A percentile compares a stretch with the other conserved stretches of the same genome.
phyloP scores from a whole-genome alignment of 2,888 invertebrate genomes.

The Mythimna lalbum region DNA sequence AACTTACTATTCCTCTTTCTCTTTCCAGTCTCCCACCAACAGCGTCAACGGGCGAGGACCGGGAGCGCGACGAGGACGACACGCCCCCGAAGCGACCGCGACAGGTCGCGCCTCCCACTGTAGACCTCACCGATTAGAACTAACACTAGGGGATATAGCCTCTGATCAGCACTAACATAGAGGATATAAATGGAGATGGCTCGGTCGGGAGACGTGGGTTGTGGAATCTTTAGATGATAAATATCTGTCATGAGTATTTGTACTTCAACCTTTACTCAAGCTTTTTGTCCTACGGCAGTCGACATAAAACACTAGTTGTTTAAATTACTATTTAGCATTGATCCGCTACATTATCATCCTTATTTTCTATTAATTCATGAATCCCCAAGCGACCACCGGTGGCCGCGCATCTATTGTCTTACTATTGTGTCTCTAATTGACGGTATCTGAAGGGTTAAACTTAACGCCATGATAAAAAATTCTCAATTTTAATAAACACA shows the following conservation, averaged over 20 bases:
- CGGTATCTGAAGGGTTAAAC: too few species aligned
- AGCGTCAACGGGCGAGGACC: constrained; percentile 78
- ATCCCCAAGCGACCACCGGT: too few species aligned
- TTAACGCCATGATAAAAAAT: too few species aligned
- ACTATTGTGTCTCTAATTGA: too few species aligned
- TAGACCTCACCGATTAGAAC: constrained; percentile 84
- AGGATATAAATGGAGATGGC: constrained; percentile 9
- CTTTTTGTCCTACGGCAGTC: too few species aligned
- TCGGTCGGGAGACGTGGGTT: constrained; percentile 21
- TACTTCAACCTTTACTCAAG: too few species aligned
- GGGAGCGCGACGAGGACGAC: constrained; percentile 82
- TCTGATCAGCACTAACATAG: constrained; percentile 62
- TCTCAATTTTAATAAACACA: too few species aligned
- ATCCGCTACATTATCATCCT: too few species aligned
- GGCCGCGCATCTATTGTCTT: too few species aligned
- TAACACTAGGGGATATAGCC: constrained; percentile 32
- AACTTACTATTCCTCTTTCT: constrained; percentile 1
- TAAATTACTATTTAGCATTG: too few species aligned
- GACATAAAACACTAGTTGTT: too few species aligned
- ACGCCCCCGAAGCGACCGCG: constrained; percentile 87
- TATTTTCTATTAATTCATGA: too few species aligned
- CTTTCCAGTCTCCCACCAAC: constrained; percentile 81
- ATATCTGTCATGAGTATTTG: background rate
- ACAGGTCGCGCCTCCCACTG: constrained; percentile 82
- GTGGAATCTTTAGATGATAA: constrained; percentile 41